A percentile compares a stretch with the other conserved stretches of the same genome.
These are phyloP conservation scores for Holothuria scabra DNA, from an alignment of 53 echinoderm and acorn worm species.

Conservation along the genomic window DNA sequence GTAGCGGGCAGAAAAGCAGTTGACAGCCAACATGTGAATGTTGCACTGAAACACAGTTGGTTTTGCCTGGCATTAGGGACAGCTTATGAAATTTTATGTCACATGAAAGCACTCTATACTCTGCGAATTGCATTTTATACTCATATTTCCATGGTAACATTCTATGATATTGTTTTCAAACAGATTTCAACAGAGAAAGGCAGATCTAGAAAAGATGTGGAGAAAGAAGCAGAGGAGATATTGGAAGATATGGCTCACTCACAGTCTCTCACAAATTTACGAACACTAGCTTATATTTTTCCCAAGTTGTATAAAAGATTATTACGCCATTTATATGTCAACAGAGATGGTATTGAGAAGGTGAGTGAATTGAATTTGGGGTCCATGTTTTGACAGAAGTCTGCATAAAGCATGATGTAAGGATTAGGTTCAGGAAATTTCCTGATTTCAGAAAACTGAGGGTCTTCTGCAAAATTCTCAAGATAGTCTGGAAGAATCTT, in stretches of 20 bases:
- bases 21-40: too few species aligned
- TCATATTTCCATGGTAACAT: too few species aligned
- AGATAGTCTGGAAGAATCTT: too few species aligned
- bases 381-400: background rate
- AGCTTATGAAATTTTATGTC: too few species aligned
- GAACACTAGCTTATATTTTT: conserved; percentile 73
- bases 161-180: background rate
- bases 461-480: too few species aligned
- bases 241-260: conserved; percentile 92
- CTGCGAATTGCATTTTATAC: background rate
- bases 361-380: conserved; percentile 29
- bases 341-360: conserved; percentile 86
- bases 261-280: conserved; percentile 68
- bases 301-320: conserved; percentile 79
- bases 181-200: conserved; percentile 66
- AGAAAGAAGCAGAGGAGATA: conserved; percentile 73
- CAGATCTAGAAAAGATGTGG: conserved; percentile 50
- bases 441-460: too few species aligned
- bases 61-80: too few species aligned
- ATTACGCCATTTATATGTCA: conserved; percentile 77
- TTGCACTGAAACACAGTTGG: too few species aligned
- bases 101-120: too few species aligned
- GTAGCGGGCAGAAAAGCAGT: too few species aligned
- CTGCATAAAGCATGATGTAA: too few species aligned
- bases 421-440: too few species aligned